phyloP scores from a whole-genome alignment of 2,888 invertebrate genomes.

The Fabriciana adippe region DNA sequence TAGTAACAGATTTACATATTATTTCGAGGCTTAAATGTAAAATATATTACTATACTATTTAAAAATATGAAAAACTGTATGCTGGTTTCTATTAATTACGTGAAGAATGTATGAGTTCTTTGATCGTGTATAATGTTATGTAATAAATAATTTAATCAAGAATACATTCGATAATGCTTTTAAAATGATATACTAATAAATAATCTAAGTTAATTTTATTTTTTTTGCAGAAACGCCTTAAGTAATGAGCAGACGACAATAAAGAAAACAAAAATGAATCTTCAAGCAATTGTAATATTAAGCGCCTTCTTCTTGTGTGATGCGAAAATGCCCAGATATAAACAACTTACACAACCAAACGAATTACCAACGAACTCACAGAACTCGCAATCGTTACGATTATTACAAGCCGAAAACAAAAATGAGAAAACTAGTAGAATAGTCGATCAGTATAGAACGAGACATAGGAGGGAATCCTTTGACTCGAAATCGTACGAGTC shows the following conservation, averaged over 20 bases:
- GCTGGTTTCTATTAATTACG: no score
- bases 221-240: conserved; percentile 66
- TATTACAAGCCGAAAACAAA: conserved; percentile 62
- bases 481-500: conserved; percentile 73
- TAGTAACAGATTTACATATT: no score
- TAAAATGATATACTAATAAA: no score
- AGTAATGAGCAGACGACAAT: conserved; percentile 60
- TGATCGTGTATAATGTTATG: no score
- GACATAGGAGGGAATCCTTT: conserved; percentile 68
- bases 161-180: no score
- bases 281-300: conserved; percentile 64
- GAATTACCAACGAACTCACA: conserved; percentile 63
- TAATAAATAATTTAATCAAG: no score
- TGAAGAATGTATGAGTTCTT: no score
- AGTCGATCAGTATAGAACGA: conserved; percentile 63
- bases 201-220: conserved; percentile 9
- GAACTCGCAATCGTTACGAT: conserved; percentile 56
- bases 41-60: no score
- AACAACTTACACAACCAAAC: conserved; percentile 59
- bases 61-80: no score
- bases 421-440: conserved; percentile 68
- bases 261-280: conserved; percentile 60
- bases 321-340: conserved; percentile 68
- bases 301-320: conserved; percentile 69
- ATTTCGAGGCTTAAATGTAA: no score